Evolutionary conservation across 1,140 invertebrate species (phyloP).

Genomic region (Telenomus remus): DNA sequence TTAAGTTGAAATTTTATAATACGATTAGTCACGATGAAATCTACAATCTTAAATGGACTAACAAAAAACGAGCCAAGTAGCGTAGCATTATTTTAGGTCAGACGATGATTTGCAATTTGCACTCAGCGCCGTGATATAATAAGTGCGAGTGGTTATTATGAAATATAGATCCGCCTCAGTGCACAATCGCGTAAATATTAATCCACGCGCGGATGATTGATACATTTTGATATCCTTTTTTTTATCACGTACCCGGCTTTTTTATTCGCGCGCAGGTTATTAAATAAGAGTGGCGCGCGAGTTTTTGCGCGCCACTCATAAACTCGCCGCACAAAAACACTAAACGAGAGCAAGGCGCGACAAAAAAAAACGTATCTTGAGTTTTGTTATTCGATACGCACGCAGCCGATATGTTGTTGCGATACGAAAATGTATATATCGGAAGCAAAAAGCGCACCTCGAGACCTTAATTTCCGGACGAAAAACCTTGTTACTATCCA

Average conservation of each 20-base stretch:
- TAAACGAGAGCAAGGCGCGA: slow-evolving; percentile 1
- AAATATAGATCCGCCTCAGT: slow-evolving; percentile 1
- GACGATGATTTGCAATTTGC: neutral
- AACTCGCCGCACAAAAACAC: slow-evolving; percentile 6
- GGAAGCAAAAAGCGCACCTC: slow-evolving; percentile 2
- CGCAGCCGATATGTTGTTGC: neutral
- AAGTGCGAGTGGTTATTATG: slow-evolving; percentile 1
- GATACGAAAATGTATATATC: slow-evolving; percentile 27
- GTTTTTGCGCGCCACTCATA: slow-evolving; percentile 19
- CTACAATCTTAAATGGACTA: too few species aligned
- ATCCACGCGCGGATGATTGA: slow-evolving; percentile 25
- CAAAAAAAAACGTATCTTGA: slow-evolving; percentile 15
- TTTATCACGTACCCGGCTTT: neutral
- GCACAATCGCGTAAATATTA: slow-evolving; percentile 13
- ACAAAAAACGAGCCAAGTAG: too few species aligned
- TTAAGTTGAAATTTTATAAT: neutral
- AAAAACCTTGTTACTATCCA: slow-evolving; percentile 3
- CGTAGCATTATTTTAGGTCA: too few species aligned
- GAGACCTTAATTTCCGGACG: slow-evolving; percentile 39
- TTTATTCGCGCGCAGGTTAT: slow-evolving; percentile 1
- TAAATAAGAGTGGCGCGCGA: slow-evolving; percentile 26
- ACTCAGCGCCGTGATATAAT: slow-evolving; percentile 2
- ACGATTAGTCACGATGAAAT: too few species aligned
- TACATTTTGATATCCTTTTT: slow-evolving; percentile 30
- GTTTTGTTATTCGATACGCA: slow-evolving; percentile 10